phyloP scores from a whole-genome alignment of 2,797 vertebrate species.

The Urophycis tenuis region DNA sequence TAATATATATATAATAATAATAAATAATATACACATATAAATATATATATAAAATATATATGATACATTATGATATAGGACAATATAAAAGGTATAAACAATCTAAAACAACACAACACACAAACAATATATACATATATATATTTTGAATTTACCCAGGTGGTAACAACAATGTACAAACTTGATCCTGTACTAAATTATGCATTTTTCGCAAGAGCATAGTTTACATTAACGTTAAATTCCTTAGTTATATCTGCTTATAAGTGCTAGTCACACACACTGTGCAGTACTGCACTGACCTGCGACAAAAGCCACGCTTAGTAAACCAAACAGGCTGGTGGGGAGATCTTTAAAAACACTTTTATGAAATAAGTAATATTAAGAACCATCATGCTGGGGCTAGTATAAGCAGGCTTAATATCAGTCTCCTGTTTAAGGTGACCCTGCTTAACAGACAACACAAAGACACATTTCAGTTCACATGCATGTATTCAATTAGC shows the following conservation, averaged over 20 bases:
- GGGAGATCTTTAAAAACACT: conserved; percentile 7
- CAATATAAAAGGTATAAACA: too few species aligned
- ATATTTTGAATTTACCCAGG: neutral
- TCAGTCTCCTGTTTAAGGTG: conserved; percentile 4
- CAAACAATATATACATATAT: too few species aligned
- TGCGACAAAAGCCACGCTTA: conserved; percentile 1
- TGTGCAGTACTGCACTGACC: conserved; percentile 7
- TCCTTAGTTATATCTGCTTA: neutral
- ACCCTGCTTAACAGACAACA: too few species aligned
- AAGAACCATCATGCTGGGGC: conserved; percentile 7
- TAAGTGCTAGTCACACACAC: conserved; percentile 12
- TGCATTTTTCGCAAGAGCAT: neutral
- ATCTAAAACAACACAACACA: too few species aligned
- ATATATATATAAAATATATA: too few species aligned
- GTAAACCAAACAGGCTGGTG: conserved; percentile 8
- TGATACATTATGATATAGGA: too few species aligned
- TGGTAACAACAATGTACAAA: neutral
- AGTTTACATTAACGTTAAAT: neutral
- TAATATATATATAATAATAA: too few species aligned
- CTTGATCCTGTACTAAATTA: neutral
- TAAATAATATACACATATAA: too few species aligned
- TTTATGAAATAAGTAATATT: neutral
- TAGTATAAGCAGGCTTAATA: neutral
- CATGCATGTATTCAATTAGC: neutral
- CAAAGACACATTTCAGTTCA: neutral